Base-by-base conservation (phyloP, 1,140 invertebrate species). In the Listronotus bonariensis region DNA sequence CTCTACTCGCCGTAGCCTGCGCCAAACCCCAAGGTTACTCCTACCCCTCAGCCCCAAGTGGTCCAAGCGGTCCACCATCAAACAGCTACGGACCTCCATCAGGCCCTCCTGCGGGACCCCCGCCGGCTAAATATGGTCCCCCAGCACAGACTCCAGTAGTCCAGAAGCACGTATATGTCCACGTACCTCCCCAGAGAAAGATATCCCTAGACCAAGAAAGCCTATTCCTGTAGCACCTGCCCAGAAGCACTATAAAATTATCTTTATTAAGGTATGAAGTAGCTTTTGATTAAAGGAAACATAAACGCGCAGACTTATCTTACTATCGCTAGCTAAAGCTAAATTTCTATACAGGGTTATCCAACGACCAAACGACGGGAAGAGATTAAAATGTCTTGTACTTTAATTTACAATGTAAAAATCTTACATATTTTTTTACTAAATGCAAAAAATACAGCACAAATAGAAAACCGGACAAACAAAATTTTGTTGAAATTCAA, bases 231-330 rank as follows among this genome's bases (percentile, higher is more conserved):
- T 84, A 0, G 84, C 84, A 42, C 86, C 86, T 51, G 80, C 89
- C 15, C 89, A 91, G 77, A 93, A 92, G 72, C 90, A 93, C 76
- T 93, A 93, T 83, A 92, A 92, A 75, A 92, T 92, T 74, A 91
- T 93, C 78, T 93, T 93, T 84, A 93, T 93, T 78, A 92, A 93
- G 83, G 90, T 70, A 51, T 32, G 45, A 26, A 26, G 20, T 26
- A 5, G 20, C 1, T 3, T 26, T 26, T 26, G 5, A 26, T 26
- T 26, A 26, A 26, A 26, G 20, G 5, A 26, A 26, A 26, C 20
- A 26, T 5, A 5, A 5, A 26, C 2, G 5, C 5, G 20, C 20
- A 26, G 20, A 26, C 20, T 5, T 1, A 3, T 26, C 20, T 26
- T 26, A 26, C 20, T 26, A 26, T 26, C 1, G 20, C 5, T 26